Base-by-base conservation (phyloP, 2,888 invertebrate species). In the Gnatocerus cornutus region DNA sequence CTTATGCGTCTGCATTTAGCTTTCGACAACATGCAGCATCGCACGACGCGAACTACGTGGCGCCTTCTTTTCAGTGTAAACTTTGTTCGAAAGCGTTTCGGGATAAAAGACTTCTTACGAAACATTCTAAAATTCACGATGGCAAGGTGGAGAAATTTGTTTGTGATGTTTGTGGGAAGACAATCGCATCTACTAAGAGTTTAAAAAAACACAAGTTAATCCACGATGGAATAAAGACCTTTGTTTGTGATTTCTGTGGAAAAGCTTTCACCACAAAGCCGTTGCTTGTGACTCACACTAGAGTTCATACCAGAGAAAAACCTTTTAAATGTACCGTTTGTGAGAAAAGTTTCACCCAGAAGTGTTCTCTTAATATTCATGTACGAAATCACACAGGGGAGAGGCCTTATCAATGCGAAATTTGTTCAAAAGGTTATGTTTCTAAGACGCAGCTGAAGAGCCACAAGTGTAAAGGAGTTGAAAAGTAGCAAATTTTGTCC, bases 301-400 rank as follows among this genome's bases (percentile, higher is more conserved):
- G 85, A 0, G 86, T 85, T 50, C 88, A 88, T 67, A 87, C 86
- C 16, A 87, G 87, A 0, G 86, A 86, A 27, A 87, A 86, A 70
- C 77, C 77, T 4, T 74, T 69, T 56, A 48, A 41, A 9, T 73
- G 77, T 37, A 71, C 29, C 0, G 48, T 41, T 8, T 72, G 89
- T 69, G 87, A 58, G 6, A 61, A 48, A 8, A n/a, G 4, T 4
- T 33, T 61, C 14, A 5, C 61, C 0, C 45, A 45, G 7, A 16
- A 61, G 21, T 6, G 16, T 46, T 13, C 46, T 8, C 46, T 58
- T 16, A 43, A 43, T 10, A 43, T 43, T 10, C 45, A 45, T 27
- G 16, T 27, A 29, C 16, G 58, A 10, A 21, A 27, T n/a, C 58
- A 58, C 10, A 58, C 58, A 4, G 45, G 58, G 3, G 43, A 43